These are phyloP conservation scores for Psettodes erumei DNA, from an alignment of 2,113 vertebrate genomes.

Conservation along the genomic window DNA sequence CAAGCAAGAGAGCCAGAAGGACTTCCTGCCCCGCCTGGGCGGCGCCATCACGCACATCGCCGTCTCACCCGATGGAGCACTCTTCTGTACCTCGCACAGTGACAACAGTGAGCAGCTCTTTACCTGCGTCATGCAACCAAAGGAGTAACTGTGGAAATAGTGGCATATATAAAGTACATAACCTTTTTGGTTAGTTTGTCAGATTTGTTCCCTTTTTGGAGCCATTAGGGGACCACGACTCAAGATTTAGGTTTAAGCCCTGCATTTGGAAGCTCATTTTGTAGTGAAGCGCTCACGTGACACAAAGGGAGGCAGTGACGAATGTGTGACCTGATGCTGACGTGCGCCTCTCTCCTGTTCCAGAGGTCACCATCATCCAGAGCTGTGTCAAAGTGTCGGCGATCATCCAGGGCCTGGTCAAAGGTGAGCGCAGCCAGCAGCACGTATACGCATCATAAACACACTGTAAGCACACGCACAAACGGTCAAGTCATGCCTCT, in stretches of 20 bases:
- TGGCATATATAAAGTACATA: background rate
- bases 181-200: too few relatives aligned
- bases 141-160: background rate
- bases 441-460: constrained; percentile 8
- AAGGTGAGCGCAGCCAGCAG: constrained; percentile 82
- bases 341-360: constrained; percentile 23
- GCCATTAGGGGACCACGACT: background rate
- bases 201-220: background rate
- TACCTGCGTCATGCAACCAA: background rate
- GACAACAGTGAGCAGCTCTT: constrained; percentile 92
- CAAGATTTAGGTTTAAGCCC: too few relatives aligned
- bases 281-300: background rate
- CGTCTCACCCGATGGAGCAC: constrained; percentile 86
- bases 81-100: constrained; percentile 89
- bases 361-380: constrained; percentile 92
- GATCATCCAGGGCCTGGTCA: constrained; percentile 94
- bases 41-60: constrained; percentile 88
- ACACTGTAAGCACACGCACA: background rate
- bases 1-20: constrained; percentile 81
- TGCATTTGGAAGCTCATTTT: background rate
- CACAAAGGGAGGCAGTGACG: background rate
- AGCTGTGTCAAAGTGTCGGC: constrained; percentile 87
- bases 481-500: background rate
- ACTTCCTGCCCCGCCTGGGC: constrained; percentile 94
- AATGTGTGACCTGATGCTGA: background rate